Conservation (phyloP, 2,113 vertebrate species). For the Chascanopsetta lugubris region DNA sequence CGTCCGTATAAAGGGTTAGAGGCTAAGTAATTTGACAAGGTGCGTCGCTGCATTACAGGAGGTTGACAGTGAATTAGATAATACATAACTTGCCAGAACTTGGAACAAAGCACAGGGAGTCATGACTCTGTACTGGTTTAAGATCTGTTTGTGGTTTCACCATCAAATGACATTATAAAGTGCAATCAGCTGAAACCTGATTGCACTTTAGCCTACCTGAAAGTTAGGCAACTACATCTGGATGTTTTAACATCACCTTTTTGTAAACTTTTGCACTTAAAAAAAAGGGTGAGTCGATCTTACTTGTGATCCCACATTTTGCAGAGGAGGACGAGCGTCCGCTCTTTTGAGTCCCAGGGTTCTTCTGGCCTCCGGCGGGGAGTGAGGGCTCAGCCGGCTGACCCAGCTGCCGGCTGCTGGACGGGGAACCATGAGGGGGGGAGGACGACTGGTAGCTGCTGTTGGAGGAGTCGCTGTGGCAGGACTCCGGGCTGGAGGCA, state of each 20-base stretch:
- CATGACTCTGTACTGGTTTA: not conserved
- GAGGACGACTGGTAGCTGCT: constrained; percentile 91
- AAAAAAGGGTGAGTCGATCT: constrained; percentile 61
- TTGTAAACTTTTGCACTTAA: not conserved
- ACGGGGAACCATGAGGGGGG: constrained; percentile 84
- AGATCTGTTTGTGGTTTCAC: not conserved
- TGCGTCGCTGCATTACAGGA: not conserved
- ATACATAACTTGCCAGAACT: not conserved
- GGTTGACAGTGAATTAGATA: not conserved
- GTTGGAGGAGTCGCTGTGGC: constrained; percentile 94
- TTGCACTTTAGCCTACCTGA: no score
- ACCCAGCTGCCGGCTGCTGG: constrained; percentile 65
- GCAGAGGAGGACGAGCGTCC: constrained; percentile 78
- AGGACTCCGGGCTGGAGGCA: constrained; percentile 92
- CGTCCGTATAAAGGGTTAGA: no score
- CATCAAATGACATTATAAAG: not conserved
- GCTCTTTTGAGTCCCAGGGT: constrained; percentile 81
- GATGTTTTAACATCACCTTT: not conserved
- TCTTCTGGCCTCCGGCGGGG: constrained; percentile 49
- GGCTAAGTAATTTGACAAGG: no score
- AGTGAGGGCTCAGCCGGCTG: constrained; percentile 26
- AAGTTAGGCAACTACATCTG: no score
- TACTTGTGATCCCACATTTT: constrained; percentile 91
- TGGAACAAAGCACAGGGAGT: not conserved
- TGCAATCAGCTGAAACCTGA: not conserved